Percentiles rank a stretch among this genome's conserved stretches.
phyloP scores from a whole-genome alignment of 2,797 vertebrate genomes.

The Bufotes viridis region DNA sequence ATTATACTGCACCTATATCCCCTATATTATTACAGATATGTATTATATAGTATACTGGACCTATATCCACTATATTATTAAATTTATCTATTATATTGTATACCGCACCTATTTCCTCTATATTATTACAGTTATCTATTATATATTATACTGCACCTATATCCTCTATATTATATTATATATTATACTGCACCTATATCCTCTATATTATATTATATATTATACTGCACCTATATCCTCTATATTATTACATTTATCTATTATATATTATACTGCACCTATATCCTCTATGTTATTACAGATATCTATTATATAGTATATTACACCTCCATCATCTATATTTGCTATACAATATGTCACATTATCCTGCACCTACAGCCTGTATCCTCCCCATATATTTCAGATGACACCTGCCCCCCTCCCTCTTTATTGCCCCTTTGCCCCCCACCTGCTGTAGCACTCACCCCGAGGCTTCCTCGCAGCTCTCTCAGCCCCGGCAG shows the following conservation, averaged over 20 bases:
- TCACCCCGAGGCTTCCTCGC: slow-evolving; percentile 15
- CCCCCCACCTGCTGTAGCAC: slow-evolving; percentile 30
- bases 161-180: not conserved
- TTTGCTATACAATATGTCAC: too few relatives aligned
- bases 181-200: not conserved
- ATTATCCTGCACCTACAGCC: too few relatives aligned
- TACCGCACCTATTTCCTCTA: not conserved
- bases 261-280: not conserved
- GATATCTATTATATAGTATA: not conserved
- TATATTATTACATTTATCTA: not conserved
- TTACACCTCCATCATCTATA: not conserved
- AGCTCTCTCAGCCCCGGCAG: slow-evolving; percentile 25
- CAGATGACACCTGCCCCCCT: not conserved
- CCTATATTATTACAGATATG: not conserved
- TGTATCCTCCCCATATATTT: too few relatives aligned
- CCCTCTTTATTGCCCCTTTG: not conserved
- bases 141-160: too few relatives aligned
- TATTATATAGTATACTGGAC: not conserved
- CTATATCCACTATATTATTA: not conserved
- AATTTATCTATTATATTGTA: not conserved
- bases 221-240: not conserved
- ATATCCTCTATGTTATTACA: too few relatives aligned
- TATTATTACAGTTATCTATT: not conserved
- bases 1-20: not conserved
- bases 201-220: not conserved